These are phyloP conservation scores for Oikopleura vanhoeffeni DNA, from an alignment of 23 tunicate genomes.

Conservation along the genomic window DNA sequence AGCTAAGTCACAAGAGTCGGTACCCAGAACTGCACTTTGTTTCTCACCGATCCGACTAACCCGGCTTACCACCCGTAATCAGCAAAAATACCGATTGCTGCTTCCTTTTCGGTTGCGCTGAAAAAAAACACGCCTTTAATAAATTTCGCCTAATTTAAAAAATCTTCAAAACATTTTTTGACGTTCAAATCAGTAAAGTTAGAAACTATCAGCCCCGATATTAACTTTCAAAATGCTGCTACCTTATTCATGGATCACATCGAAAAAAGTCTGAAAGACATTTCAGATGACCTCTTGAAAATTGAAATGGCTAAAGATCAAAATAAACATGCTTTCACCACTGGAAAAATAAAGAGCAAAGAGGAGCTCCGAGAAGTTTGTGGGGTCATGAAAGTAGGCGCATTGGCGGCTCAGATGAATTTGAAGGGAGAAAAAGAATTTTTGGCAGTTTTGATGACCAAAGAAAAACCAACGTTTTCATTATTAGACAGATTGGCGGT, in stretches of 20 bases:
- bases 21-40: no score
- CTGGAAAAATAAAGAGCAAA: background rate
- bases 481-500: background rate
- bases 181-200: no score
- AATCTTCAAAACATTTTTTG: no score
- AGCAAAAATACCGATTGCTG: no score
- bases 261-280: background rate
- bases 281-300: background rate
- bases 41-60: no score
- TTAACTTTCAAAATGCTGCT: background rate
- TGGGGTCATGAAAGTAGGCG: conserved; percentile 11
- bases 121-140: no score
- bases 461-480: background rate
- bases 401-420: background rate
- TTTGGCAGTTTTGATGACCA: conserved; percentile 12
- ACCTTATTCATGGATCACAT: conserved; percentile 12
- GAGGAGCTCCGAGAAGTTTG: background rate
- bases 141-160: no score
- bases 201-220: background rate
- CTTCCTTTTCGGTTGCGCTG: no score
- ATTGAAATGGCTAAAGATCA: background rate
- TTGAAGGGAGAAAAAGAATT: conserved; percentile 11
- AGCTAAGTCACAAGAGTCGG: no score
- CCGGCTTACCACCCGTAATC: no score
- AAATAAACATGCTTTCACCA: background rate